Evolutionary conservation across 2,797 vertebrate genomes (phyloP), one percentile per base, ranked within the genome.

Genomic region (Sebastolobus alascanus): DNA sequence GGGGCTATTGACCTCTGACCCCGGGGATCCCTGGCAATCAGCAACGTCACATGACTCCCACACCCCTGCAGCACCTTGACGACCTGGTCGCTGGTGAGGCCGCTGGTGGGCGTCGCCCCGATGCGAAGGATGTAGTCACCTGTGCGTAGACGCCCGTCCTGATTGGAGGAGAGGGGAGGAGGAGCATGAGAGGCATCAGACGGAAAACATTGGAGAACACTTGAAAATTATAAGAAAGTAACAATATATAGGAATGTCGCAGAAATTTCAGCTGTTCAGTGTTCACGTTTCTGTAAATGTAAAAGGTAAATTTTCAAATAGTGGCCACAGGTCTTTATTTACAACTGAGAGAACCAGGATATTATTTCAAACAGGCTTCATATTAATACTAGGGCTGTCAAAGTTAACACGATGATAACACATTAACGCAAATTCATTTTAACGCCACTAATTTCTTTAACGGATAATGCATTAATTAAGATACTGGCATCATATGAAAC

Each of bases 51-150:
- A 0, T 89, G 93, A 87, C 95, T 97, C 52, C 98, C 98, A 8
- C 98, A 99, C 33, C 93, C 97, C 80, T 98, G 97, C 78, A 99
- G 93, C 75, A 98, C 98, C 73, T 96, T 96, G 2, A 98, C 98
- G 3, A 99, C 98, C 87, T 99, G 97, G 84, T 99, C 98, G 1
- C 97, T 99, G 89, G 77, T 95, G 94, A 99, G 96, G 12, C 97
- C 97, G 10, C 92, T 95, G 8, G 98, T 97, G 20, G 97, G 94
- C n/a, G 96, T 98, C 9, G 91, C 90, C 43, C 98, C 97, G 13
- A 99, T 99, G 77, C 96, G 93, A 13, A 99, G 89, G 92, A 99
- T 98, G 93, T 98, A 96, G 90, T 99, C 98, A 12, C 97, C 98
- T 0, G 97, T 99, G 60, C 77, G 94, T 29, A 99, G 96, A 68